Percentiles rank a stretch among this genome's conserved stretches.
Conservation (phyloP, 2,888 invertebrate species). For the Xanthia togata region DNA sequence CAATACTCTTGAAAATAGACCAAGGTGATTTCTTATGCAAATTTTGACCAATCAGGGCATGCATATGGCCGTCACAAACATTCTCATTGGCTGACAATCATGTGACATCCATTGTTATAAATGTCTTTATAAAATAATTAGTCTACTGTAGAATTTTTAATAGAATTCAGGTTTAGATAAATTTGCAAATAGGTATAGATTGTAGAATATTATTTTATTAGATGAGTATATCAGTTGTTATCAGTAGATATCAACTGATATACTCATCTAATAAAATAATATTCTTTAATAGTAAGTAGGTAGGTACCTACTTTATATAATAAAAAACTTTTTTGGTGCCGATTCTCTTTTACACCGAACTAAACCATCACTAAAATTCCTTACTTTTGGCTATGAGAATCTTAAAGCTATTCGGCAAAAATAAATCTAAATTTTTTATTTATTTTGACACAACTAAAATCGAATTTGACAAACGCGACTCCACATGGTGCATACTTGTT, state of each 20-base stretch:
- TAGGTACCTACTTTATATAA: background rate
- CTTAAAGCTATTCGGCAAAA: too few relatives aligned
- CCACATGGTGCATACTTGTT: too few relatives aligned
- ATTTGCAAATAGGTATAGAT: background rate
- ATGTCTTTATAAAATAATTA: constrained; percentile 7
- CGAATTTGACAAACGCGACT: too few relatives aligned
- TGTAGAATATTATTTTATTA: background rate
- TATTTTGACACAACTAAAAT: too few relatives aligned
- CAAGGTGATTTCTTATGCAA: constrained; percentile 59
- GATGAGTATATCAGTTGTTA: constrained; percentile 5
- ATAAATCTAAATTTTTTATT: too few relatives aligned
- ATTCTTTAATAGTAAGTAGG: too few relatives aligned
- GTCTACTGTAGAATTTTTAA: background rate
- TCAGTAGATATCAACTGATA: constrained; percentile 12
- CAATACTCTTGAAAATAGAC: constrained; percentile 50
- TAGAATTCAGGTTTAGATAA: constrained; percentile 4
- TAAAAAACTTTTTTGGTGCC: too few relatives aligned
- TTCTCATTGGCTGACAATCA: constrained; percentile 45
- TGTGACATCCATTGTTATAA: constrained; percentile 37
- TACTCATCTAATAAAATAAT: too few relatives aligned
- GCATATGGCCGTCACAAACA: constrained; percentile 1
- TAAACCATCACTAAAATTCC: too few relatives aligned
- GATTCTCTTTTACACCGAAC: too few relatives aligned
- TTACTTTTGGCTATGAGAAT: too few relatives aligned
- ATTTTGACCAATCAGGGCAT: constrained; percentile 51